phyloP scores from a whole-genome alignment of 2,888 invertebrate genomes.

The Chrysolina oricalcia region DNA sequence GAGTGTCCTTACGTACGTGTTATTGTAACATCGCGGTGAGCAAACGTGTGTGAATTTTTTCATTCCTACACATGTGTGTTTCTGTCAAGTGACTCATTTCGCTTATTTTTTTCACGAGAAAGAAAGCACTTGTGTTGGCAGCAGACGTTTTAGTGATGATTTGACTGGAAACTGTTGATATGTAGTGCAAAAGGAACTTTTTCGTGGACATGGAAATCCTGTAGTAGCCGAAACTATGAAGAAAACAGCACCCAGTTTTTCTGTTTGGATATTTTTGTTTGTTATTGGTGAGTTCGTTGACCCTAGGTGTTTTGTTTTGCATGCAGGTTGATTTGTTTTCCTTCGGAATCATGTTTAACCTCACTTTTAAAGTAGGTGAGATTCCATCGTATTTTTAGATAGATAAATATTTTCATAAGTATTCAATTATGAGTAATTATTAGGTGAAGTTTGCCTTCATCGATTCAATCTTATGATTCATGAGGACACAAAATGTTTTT shows the following conservation, averaged over 20 bases:
- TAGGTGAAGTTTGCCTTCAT: background rate
- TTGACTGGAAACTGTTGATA: conserved; percentile 27
- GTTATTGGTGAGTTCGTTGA: conserved; percentile 57
- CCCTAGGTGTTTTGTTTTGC: conserved; percentile 27
- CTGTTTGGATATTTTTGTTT: conserved; percentile 62
- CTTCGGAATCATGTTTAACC: conserved; percentile 18
- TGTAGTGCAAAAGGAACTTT: conserved; percentile 23
- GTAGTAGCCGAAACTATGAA: conserved; percentile 27
- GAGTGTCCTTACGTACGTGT: conserved; percentile 26
- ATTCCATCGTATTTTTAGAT: conserved; percentile 1
- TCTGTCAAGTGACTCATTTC: conserved; percentile 9
- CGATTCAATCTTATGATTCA: background rate
- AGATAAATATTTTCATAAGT: background rate
- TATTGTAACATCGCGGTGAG: conserved; percentile 22
- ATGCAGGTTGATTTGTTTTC: conserved; percentile 27
- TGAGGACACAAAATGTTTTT: background rate
- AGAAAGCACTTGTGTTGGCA: conserved; percentile 7
- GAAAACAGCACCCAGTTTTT: conserved; percentile 42
- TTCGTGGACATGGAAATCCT: conserved; percentile 27
- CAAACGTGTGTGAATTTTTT: conserved; percentile 32
- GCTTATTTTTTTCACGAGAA: background rate
- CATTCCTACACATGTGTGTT: conserved; percentile 21
- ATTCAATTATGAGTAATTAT: background rate
- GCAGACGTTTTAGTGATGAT: conserved; percentile 18
- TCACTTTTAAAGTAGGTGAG: conserved; percentile 21